Conservation (phyloP, 2,888 invertebrate species). For the Spodoptera exigua region DNA sequence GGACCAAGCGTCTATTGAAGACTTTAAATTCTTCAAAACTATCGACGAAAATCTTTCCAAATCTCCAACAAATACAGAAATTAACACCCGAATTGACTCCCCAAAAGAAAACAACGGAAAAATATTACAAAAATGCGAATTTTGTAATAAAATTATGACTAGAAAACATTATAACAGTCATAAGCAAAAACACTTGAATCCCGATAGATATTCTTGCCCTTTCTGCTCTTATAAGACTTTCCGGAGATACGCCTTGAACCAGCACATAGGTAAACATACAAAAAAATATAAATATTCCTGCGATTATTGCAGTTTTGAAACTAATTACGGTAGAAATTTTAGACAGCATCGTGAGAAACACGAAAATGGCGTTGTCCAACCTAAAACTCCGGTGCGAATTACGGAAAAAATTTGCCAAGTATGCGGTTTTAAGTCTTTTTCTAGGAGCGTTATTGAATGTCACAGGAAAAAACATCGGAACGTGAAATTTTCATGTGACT, state of each 20-base stretch:
- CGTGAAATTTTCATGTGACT: neutral
- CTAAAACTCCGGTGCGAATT: no score
- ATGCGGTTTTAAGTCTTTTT: constrained; percentile 17
- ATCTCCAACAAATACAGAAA: neutral
- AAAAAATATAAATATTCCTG: constrained; percentile 20
- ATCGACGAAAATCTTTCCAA: neutral
- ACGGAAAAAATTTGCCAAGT: neutral
- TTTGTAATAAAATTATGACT: constrained; percentile 14
- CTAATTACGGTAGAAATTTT: constrained; percentile 12
- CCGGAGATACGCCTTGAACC: neutral
- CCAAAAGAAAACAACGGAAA: neutral
- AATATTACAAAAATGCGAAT: neutral
- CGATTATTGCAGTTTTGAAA: constrained; percentile 9
- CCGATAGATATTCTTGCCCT: constrained; percentile 20
- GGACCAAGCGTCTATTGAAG: no score
- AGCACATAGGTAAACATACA: constrained; percentile 21
- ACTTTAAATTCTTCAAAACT: no score
- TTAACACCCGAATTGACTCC: neutral
- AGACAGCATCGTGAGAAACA: constrained; percentile 7
- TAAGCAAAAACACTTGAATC: neutral
- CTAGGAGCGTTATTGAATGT: no score
- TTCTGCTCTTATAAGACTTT: constrained; percentile 16
- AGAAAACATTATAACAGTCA: constrained; percentile 1
- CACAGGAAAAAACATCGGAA: neutral
- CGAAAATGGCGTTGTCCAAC: neutral